These are phyloP conservation scores for Micropoecilia bifurca DNA, from an alignment of 2,797 vertebrate species.

Conservation along the genomic window DNA sequence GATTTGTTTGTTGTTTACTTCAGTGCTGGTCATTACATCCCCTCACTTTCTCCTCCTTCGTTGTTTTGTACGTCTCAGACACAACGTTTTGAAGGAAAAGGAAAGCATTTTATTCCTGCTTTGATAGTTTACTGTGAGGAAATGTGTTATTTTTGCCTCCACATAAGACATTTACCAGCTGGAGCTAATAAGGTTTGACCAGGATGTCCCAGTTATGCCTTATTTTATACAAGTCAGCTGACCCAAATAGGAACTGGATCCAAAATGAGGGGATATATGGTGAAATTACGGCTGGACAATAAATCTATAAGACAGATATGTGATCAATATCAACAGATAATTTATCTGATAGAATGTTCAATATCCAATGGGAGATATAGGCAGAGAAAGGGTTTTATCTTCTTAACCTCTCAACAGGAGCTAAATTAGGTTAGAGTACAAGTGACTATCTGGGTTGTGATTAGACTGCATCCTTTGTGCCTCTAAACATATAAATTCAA, in stretches of 20 bases:
- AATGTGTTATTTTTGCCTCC: background rate
- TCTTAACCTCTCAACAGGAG: too few relatives aligned
- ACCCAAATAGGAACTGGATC: background rate
- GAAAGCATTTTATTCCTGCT: background rate
- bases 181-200: background rate
- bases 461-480: slow-evolving; percentile 67
- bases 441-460: slow-evolving; percentile 70
- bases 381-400: too few relatives aligned
- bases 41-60: background rate
- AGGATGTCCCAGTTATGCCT: background rate
- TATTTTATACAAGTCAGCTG: background rate
- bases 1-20: background rate
- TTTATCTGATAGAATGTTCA: too few relatives aligned
- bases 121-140: background rate
- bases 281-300: too few relatives aligned
- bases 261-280: background rate
- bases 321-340: too few relatives aligned
- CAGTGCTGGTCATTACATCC: background rate
- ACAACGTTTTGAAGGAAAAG: background rate
- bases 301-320: too few relatives aligned
- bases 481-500: slow-evolving; percentile 62
- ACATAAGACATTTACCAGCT: background rate
- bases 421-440: slow-evolving; percentile 47
- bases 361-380: too few relatives aligned
- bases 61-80: background rate